Evolutionary conservation across 2,888 invertebrate species (phyloP).

Genomic region (Cephus rjabovi): DNA sequence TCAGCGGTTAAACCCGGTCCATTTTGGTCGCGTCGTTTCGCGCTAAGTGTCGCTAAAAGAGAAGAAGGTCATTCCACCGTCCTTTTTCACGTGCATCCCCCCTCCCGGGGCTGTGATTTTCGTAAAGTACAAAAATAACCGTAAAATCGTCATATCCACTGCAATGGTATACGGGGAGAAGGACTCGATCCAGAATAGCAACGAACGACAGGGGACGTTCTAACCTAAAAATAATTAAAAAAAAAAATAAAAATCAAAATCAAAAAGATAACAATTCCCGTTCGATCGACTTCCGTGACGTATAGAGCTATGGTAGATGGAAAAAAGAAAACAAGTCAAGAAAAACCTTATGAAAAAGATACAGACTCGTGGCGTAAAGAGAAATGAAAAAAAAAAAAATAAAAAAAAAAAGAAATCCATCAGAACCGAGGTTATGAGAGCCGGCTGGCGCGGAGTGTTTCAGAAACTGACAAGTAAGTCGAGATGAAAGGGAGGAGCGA

Average conservation of each 20-base stretch:
- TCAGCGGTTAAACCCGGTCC: not conserved
- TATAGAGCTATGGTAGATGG: too few relatives aligned
- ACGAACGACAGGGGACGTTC: not conserved
- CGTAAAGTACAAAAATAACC: not conserved
- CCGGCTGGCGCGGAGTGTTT: not conserved
- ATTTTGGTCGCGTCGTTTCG: not conserved
- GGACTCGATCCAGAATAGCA: not conserved
- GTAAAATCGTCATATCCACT: not conserved
- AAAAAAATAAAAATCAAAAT: too few relatives aligned
- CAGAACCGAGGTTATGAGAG: not conserved
- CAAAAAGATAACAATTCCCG: not conserved
- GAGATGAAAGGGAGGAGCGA: not conserved
- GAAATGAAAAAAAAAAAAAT: constrained; percentile 1
- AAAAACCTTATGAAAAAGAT: not conserved
- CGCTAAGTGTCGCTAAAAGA: not conserved
- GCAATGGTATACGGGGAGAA: not conserved
- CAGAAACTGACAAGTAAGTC: constrained; percentile 7
- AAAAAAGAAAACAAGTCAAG: not conserved
- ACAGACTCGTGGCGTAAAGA: not conserved
- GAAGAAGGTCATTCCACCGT: not conserved
- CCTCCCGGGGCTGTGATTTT: not conserved
- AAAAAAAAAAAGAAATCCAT: not conserved
- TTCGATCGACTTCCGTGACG: not conserved
- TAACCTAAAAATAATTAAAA: not conserved
- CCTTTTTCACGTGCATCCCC: not conserved